phyloP scores from a whole-genome alignment of 2,113 vertebrate species.

The Eulacestoma nigropectus region DNA sequence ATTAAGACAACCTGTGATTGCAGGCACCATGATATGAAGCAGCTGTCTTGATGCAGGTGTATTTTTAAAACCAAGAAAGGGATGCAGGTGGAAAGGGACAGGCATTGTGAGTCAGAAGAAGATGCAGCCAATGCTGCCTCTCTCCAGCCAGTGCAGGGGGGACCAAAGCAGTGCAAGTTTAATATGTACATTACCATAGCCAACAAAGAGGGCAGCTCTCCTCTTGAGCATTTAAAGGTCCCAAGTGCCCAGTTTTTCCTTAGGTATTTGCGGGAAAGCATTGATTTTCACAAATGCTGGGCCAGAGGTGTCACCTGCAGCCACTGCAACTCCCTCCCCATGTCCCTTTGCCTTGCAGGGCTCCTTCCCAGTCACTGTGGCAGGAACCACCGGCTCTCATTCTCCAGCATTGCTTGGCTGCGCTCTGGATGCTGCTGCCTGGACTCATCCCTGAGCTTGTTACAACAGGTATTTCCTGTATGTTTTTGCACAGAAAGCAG shows the following conservation, averaged over 20 bases:
- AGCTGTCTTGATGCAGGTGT: background rate
- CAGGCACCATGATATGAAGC: background rate
- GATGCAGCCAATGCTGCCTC: background rate
- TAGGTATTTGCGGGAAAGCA: background rate
- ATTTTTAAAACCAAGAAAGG: background rate
- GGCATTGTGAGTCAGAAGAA: background rate
- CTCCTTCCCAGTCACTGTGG: accelerated
- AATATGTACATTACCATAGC: too few relatives aligned
- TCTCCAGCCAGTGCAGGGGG: background rate
- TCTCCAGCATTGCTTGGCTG: background rate
- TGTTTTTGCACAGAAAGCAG: background rate
- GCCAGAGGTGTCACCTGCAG: background rate
- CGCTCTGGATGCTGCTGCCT: background rate
- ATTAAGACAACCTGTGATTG: background rate
- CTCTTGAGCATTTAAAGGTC: background rate
- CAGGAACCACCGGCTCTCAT: accelerated
- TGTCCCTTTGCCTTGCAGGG: background rate
- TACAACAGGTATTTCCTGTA: background rate
- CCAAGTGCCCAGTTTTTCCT: background rate
- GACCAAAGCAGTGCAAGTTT: background rate
- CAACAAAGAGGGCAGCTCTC: background rate
- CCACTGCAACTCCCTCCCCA: accelerated
- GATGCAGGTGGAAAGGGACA: background rate
- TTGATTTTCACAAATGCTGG: background rate
- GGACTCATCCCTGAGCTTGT: background rate